These are phyloP conservation scores for Sialis lutaria DNA, from an alignment of 2,888 invertebrate species.

Conservation along the genomic window DNA sequence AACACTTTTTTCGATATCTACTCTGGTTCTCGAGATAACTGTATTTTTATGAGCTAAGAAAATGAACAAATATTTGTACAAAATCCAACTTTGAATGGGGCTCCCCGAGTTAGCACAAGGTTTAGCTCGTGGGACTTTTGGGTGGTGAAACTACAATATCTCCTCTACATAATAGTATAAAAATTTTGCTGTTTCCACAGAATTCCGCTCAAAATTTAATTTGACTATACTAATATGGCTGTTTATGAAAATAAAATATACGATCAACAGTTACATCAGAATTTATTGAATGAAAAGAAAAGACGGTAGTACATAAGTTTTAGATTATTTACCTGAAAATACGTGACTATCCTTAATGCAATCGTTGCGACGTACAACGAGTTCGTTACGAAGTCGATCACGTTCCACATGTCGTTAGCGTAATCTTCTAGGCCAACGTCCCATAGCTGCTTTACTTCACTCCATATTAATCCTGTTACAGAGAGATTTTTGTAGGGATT, in stretches of 20 bases:
- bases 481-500: not conserved
- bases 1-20: no score
- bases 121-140: no score
- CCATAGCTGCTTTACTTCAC: slow-evolving; percentile 97
- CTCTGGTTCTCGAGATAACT: no score
- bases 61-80: no score
- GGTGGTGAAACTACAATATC: no score
- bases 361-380: slow-evolving; percentile 95
- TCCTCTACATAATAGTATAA: no score
- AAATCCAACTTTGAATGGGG: no score
- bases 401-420: slow-evolving; percentile 98
- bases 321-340: slow-evolving; percentile 57
- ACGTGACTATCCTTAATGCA: slow-evolving; percentile 84
- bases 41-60: no score
- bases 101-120: no score
- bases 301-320: not conserved
- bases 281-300: not conserved
- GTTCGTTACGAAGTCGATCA: slow-evolving; percentile 96
- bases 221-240: not conserved
- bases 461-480: slow-evolving; percentile 85
- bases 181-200: no score
- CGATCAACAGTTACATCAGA: not conserved
- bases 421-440: slow-evolving; percentile 94
- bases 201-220: no score
- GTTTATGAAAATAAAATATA: not conserved